Base-by-base conservation (phyloP, 2,113 vertebrate genomes). In the Hydropotes inermis region DNA sequence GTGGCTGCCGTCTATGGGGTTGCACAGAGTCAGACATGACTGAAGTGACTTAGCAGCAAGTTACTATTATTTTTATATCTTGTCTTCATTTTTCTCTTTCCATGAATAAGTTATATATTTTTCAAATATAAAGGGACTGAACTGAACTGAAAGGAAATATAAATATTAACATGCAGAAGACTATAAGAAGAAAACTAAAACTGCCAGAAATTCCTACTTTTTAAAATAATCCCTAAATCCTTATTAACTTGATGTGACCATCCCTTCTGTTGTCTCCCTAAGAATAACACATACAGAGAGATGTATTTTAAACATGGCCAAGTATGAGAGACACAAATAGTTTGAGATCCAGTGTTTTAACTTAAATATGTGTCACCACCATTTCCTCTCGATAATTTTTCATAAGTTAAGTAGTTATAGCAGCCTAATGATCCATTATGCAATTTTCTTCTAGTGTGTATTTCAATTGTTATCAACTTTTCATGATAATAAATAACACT, bases 181-280 rank as follows among this genome's bases (percentile, higher is more conserved):
- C 8, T 52, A 58, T n/a, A 87, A 78, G 45, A 78, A 93, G 57
- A 96, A 94, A 96, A 79, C 58, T 84, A 19, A 91, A 97, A 84
- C 1, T 60, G 64, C 43, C 57, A 97, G 81, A 91, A 95, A 90
- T 60, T 52, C 13, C 81, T 36, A 96, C 15, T 23, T 90, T 90
- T 78, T 25, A 83, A 93, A 95, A 79, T 89, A 91, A 87, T 16
- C 28, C 25, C 21, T 54, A 50, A 74, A 47, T 3, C 61, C 8
- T 11, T 57, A 5, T 70, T 70, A 61, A 61, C 12, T 87, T 79
- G 93, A 85, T n/a, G 23, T 50, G 30, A 78, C 25, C 15, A 47
- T 5, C 10, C 60, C 52, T 61, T 60, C 84, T 81, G 27, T 16
- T 10, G 0, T 23, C 50, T 55, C 10, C 8, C 27, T 64, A 70